Conservation (phyloP, 2,797 vertebrate genomes). For the Lepus oiostolus region DNA sequence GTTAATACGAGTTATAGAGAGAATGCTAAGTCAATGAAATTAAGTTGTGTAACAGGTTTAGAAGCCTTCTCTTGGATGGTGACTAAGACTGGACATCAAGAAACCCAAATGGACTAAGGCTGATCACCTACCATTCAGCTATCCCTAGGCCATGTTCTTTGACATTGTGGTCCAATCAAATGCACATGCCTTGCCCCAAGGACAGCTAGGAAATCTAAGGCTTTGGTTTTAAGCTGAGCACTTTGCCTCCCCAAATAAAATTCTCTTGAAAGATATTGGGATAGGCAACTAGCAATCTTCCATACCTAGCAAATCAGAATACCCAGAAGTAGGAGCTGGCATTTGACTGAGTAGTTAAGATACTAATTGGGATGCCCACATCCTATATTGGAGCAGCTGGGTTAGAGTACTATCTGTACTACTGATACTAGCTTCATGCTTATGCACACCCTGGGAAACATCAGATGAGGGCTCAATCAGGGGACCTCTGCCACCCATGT, state of each 20-base stretch:
- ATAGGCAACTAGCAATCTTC: not conserved
- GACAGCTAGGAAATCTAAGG: not conserved
- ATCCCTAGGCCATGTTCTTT: not conserved
- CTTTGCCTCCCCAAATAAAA: not conserved
- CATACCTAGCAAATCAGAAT: not conserved
- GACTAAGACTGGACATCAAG: not conserved
- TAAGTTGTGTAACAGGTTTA: not conserved
- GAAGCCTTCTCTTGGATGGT: slow-evolving; percentile 2
- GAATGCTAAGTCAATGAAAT: not conserved
- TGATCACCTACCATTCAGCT: not conserved
- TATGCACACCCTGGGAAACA: too few relatives aligned
- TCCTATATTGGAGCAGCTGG: too few relatives aligned
- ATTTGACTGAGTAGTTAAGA: too few relatives aligned
- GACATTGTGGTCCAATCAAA: not conserved
- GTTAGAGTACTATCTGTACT: too few relatives aligned
- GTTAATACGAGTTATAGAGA: too few relatives aligned
- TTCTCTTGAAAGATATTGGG: not conserved
- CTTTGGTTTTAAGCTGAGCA: not conserved
- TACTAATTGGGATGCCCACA: too few relatives aligned
- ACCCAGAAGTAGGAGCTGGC: not conserved
- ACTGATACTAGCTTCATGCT: too few relatives aligned
- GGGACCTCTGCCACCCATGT: too few relatives aligned
- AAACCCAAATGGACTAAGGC: not conserved
- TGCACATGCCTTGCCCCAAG: not conserved
- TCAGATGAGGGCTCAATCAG: too few relatives aligned